A percentile compares a stretch with the other conserved stretches of the same genome.
Evolutionary conservation across 2,113 vertebrate genomes (phyloP).

Genomic region (Platycercus adscitus): DNA sequence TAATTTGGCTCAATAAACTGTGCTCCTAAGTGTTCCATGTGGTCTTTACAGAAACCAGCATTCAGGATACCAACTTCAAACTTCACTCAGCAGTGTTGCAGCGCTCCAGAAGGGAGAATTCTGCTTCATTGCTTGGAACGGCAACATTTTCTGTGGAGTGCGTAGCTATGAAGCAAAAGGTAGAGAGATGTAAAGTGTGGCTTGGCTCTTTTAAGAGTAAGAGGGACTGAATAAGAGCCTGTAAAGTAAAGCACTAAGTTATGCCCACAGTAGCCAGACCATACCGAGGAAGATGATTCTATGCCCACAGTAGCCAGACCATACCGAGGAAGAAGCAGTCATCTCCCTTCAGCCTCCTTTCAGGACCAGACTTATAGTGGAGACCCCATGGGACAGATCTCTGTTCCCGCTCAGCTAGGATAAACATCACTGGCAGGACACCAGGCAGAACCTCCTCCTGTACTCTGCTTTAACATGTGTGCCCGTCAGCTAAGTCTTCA

Average conservation of each 20-base stretch:
- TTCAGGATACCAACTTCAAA: background rate
- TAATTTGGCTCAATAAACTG: background rate
- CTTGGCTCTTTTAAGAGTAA: background rate
- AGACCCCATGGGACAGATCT: background rate
- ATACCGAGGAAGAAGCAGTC: background rate
- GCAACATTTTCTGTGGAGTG: fast-evolving
- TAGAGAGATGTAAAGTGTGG: fast-evolving
- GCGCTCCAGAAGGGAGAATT: background rate
- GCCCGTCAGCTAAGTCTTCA: background rate
- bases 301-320: background rate
- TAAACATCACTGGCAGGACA: background rate
- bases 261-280: background rate
- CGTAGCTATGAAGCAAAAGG: background rate
- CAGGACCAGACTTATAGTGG: background rate
- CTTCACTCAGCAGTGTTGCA: background rate
- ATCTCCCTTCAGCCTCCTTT: background rate
- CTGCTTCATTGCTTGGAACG: background rate
- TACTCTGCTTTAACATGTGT: background rate
- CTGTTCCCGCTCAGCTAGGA: background rate
- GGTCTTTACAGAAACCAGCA: background rate
- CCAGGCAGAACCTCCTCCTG: background rate
- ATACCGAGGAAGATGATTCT: background rate
- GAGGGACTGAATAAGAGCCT: background rate
- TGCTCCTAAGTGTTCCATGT: background rate
- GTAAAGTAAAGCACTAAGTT: background rate